Conservation (phyloP, 2,797 vertebrate genomes). For the Macropodus opercularis region DNA sequence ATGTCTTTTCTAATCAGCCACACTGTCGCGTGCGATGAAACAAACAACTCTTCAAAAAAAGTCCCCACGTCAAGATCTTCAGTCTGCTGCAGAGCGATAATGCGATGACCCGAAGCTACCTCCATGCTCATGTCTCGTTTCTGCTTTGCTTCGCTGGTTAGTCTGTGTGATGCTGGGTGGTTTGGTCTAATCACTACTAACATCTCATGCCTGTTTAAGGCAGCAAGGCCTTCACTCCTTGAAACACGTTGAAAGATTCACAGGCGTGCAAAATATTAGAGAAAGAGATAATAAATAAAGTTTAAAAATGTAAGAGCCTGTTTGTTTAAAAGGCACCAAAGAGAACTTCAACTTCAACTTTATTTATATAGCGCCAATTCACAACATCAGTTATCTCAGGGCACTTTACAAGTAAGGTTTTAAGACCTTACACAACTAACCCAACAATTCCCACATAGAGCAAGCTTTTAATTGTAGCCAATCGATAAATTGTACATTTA, state of each 20-base stretch:
- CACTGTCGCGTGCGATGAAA: slow-evolving; percentile 22
- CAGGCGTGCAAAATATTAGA: background rate
- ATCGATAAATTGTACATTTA: too few species aligned
- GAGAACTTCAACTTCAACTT: too few species aligned
- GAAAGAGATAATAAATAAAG: background rate
- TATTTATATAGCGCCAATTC: too few species aligned
- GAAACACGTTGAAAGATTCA: background rate
- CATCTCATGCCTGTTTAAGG: slow-evolving; percentile 33
- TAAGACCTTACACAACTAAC: too few species aligned
- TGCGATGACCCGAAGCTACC: slow-evolving; percentile 36
- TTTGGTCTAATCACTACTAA: slow-evolving; percentile 48
- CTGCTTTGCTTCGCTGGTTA: slow-evolving; percentile 60
- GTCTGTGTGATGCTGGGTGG: slow-evolving; percentile 72
- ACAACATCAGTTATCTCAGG: too few species aligned
- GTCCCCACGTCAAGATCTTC: slow-evolving; percentile 17
- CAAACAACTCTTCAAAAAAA: slow-evolving; percentile 32
- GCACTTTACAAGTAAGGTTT: too few species aligned
- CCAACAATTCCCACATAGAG: too few species aligned
- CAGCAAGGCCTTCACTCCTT: background rate
- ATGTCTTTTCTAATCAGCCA: slow-evolving; percentile 35
- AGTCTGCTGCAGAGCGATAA: slow-evolving; percentile 35
- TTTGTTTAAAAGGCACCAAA: slow-evolving; percentile 21
- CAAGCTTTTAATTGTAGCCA: too few species aligned
- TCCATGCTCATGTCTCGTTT: slow-evolving; percentile 48
- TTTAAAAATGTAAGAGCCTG: background rate